Percentiles rank a stretch among this genome's conserved stretches.
Conservation (phyloP, 2,797 vertebrate species). For the Sebastes hopkinsi region DNA sequence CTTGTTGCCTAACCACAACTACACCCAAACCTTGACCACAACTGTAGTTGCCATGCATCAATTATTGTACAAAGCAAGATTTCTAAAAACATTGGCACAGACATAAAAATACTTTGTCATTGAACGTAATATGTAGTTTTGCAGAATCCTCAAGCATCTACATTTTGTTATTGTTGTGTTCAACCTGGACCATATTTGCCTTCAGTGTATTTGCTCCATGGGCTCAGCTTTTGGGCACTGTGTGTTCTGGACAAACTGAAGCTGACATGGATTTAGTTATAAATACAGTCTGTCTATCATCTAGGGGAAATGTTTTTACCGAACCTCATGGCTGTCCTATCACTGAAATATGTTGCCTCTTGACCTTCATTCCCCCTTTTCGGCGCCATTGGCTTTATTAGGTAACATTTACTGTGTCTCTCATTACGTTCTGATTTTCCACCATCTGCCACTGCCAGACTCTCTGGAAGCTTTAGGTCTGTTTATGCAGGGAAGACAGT, state of each 20-base stretch:
- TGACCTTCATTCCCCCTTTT: conserved; percentile 22
- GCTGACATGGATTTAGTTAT: background rate
- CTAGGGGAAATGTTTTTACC: background rate
- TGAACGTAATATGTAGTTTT: background rate
- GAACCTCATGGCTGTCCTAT: background rate
- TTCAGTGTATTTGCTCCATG: background rate
- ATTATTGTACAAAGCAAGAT: background rate
- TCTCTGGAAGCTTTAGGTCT: conserved; percentile 13
- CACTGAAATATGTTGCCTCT: background rate
- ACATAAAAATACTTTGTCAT: background rate
- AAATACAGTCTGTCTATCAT: background rate
- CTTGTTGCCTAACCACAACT: background rate
- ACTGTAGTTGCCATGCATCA: background rate
- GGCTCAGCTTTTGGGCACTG: background rate
- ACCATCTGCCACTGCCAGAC: conserved; percentile 42
- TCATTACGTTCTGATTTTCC: conserved; percentile 24
- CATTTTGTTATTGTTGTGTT: background rate
- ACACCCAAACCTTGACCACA: background rate
- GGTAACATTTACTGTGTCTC: conserved; percentile 24
- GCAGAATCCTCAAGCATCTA: background rate
- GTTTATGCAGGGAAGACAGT: background rate
- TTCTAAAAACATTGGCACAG: background rate
- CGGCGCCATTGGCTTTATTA: background rate
- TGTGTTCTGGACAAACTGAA: background rate
- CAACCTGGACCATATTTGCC: background rate